These are phyloP conservation scores for Poecilia velifera DNA, from an alignment of 2,797 vertebrate genomes.

Conservation along the genomic window DNA sequence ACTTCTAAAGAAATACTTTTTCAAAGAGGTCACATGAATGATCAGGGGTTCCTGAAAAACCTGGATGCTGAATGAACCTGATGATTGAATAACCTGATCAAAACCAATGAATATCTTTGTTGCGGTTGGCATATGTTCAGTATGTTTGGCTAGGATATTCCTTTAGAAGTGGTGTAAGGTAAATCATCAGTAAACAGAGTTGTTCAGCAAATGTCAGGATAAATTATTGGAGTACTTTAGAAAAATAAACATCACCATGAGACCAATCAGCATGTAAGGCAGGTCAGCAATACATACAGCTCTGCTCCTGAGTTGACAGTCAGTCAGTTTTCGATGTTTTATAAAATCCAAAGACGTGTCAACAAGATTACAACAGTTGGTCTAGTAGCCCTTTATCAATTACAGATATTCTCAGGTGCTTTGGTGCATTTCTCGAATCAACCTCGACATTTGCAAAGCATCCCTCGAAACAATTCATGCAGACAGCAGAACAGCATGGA, in stretches of 20 bases:
- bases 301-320: neutral
- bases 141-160: neutral
- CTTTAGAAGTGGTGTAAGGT: neutral
- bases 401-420: no score
- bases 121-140: neutral
- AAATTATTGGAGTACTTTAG: neutral
- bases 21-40: no score
- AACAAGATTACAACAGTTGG: neutral
- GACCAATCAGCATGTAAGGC: neutral
- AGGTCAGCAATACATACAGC: neutral
- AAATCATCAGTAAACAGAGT: neutral
- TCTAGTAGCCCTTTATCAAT: neutral
- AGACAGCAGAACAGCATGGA: no score
- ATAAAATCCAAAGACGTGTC: neutral
- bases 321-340: neutral
- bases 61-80: no score
- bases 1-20: no score
- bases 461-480: no score
- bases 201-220: neutral
- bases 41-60: no score
- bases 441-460: no score
- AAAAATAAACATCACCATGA: neutral
- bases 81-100: no score
- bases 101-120: no score
- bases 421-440: no score